Evolutionary conservation across 2,113 vertebrate genomes (phyloP), one percentile per base, ranked within the genome.

Genomic region (Pao palembangensis): DNA sequence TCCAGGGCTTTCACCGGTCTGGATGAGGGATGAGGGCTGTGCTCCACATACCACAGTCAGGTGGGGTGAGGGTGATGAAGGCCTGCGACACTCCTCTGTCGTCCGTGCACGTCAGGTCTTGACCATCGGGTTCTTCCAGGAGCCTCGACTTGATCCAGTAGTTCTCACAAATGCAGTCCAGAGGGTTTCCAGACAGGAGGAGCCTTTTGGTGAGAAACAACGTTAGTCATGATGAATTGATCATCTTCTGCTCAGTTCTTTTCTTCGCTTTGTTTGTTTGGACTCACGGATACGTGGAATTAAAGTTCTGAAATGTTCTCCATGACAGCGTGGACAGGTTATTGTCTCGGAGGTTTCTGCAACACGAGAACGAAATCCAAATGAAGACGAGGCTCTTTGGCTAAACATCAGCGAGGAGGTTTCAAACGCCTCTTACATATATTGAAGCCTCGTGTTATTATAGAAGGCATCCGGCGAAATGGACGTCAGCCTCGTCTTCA

Each of bases 71-170:
- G 43, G 89, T 90, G 69, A 77, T 75, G 59, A 98, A 88, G 55
- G 90, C 79, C 67, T 84, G 88, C 12, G 61, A 88, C 82, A 76
- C 87, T 76, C 92, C 92, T 79, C 86, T 89, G n/a, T 94, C 93
- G 62, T 95, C 93, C 18, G 79, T 75, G 75, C 97, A 98, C 43
- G 91, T 92, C 72, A 98, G 83, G 55, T 94, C 92, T 64, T 92
- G 92, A 80, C 78, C 72, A 51, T 95, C 93, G 23, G 70, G 67
- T 64, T 93, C 93, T 17, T 88, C 90, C 66, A 90, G 92, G 64
- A 93, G 88, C 83, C 93, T 91, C 50, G 92, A 86, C 87, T 96
- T 95, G 89, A 99, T 93, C 97, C 97, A 99, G 85, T 95, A 87
- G 78, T 98, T 95, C 75, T 95, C 94, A 88, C 97, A 99, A 67